Evolutionary conservation across 2,113 vertebrate genomes (phyloP).

Genomic region (Xyliphius kryptos): DNA sequence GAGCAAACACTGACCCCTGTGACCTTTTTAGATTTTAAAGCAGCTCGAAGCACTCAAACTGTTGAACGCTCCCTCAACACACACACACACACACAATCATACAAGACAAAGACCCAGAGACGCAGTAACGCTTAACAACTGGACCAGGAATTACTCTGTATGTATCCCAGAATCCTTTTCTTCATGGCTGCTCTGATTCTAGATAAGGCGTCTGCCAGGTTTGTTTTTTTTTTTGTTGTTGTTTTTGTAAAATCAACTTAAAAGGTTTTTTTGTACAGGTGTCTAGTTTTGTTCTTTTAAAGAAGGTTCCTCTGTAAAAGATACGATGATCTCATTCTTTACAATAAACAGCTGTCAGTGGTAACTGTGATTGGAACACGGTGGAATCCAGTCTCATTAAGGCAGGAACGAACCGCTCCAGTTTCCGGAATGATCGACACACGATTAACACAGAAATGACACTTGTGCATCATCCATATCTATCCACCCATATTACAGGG

Average conservation of each 20-base stretch:
- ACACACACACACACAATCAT: conserved; percentile 14
- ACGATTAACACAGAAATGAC: too few species aligned
- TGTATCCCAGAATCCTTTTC: conserved; percentile 26
- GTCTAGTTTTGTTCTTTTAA: conserved; percentile 56
- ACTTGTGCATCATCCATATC: too few species aligned
- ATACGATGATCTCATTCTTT: conserved; percentile 46
- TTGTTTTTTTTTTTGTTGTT: too few species aligned
- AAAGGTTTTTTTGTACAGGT: conserved; percentile 67
- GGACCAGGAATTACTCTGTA: conserved; percentile 29
- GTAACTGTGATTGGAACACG: too few species aligned
- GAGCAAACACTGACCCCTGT: conserved; percentile 61
- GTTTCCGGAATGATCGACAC: too few species aligned
- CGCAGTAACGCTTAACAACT: conserved; percentile 16
- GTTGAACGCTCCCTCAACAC: conserved; percentile 3
- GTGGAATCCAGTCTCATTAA: too few species aligned
- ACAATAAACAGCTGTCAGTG: conserved; percentile 58
- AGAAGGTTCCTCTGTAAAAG: conserved; percentile 35
- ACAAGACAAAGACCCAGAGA: conserved; percentile 27
- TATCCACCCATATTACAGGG: too few species aligned
- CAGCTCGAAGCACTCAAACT: too few species aligned
- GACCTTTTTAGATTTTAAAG: not conserved
- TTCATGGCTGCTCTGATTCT: conserved; percentile 38
- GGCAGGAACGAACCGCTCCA: too few species aligned
- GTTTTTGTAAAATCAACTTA: conserved; percentile 64
- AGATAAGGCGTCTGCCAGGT: conserved; percentile 41